Evolutionary conservation across 2,113 vertebrate genomes (phyloP).

Genomic region (Halichoerus grypus): DNA sequence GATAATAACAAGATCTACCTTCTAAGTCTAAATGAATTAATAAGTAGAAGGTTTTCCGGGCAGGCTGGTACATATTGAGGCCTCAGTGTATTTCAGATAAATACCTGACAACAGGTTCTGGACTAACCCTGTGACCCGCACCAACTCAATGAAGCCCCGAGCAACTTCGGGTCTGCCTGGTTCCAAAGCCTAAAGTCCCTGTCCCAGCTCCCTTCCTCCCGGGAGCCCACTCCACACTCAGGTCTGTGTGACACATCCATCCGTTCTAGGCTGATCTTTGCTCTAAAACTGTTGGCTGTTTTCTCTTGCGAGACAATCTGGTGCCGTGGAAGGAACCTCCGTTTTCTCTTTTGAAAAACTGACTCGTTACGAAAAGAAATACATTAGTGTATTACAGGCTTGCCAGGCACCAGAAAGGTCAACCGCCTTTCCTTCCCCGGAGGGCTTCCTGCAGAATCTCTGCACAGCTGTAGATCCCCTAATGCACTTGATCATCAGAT

Average conservation of each 20-base stretch:
- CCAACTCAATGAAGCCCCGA: too few relatives aligned
- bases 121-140: neutral
- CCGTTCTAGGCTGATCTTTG: neutral
- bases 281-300: neutral
- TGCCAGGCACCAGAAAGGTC: neutral
- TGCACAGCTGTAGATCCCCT: neutral
- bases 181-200: neutral
- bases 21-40: neutral
- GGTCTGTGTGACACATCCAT: neutral
- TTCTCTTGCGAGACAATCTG: constrained; percentile 2
- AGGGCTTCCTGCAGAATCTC: neutral
- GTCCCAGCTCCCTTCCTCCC: neutral
- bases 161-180: neutral
- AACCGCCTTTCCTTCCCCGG: neutral
- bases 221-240: too few relatives aligned
- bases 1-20: neutral
- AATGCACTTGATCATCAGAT: neutral
- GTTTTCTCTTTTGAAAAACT: neutral
- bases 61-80: neutral
- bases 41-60: neutral
- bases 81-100: neutral
- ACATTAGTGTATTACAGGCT: too few relatives aligned
- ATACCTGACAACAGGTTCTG: neutral
- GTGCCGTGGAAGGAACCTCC: neutral
- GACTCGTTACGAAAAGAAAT: neutral